Base-by-base conservation (phyloP, 1,140 invertebrate species). In the Heliconius himera region DNA sequence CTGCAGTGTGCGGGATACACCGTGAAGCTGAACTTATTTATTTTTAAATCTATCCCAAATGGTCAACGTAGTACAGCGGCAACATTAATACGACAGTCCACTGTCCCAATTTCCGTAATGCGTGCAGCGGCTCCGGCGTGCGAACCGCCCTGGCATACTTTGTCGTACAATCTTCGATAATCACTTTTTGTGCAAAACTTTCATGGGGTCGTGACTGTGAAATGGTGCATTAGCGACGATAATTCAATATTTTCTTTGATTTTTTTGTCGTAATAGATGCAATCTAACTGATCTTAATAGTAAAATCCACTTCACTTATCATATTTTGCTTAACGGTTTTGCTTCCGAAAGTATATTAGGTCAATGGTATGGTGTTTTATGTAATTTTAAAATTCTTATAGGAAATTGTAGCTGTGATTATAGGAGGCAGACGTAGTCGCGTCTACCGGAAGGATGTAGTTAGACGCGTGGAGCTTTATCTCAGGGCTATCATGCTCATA, bases 61-160 rank as follows among this genome's bases (percentile, higher is more conserved):
- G 88, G 84, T 81, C 74, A 76, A 74, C 84, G 81, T 87, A 81
- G 66, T 84, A 79, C 79, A 71, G 82, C 83, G 79, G 81, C 79
- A 76, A 18, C 9, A 60, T 76, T 71, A 80, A 49, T 76, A 76
- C 38, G 56, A 70, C 80, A 86, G 72, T 86, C 84, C 75, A 87
- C 74, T 91, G 87, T 82, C 88, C 91, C 79, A 89, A 90, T 90
- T 92, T 70, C 81, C 78, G 84, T 90, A 91, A 91, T 91, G 89
- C 90, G 90, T 90, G 85, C 83, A 86, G 85, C 76, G 80, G 76
- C 79, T 70, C 46, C 81, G 84, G 80, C 88, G 92, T 93, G 91
- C 89, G 90, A 92, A 91, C 91, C 84, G 88, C 87, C 87, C 85
- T 90, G 91, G 82, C 91, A 91, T 70, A 93, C 88, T 91, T 92